Base-by-base conservation (phyloP, 1,140 invertebrate genomes). In the Plectrocnemia conspersa region DNA sequence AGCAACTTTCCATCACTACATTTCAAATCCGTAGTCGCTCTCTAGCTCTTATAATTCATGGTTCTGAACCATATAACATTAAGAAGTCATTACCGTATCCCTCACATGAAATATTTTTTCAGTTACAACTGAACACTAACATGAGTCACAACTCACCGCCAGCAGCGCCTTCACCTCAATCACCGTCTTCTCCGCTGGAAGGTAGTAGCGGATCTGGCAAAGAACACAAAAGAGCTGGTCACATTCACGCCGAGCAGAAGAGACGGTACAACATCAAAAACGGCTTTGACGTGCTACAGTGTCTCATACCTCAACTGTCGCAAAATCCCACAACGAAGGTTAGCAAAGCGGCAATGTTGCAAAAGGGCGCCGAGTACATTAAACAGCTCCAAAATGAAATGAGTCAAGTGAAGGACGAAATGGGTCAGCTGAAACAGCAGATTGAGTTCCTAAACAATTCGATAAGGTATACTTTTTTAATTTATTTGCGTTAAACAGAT, bases 171-270 rank as follows among this genome's bases (percentile, higher is more conserved):
- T 67, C 70, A 11, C 67, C 70, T 36, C 65, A 65, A 36, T 78
- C 77, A 24, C 73, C 77, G 27, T 68, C 66, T 1, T 75, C 74
- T 25, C 70, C 73, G 24, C 68, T 68, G 32, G 64, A 66, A 13
- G 65, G 65, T 6, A 47, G 45, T 33, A 55, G 63, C 11, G 44
- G 52, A 24, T 64, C 69, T 22, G 58, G 58, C 13, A 68, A 70
- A 42, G 84, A 87, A 64, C 79, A 88, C 58, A 79, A 88, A 25
- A 77, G 89, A 33, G 83, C 82, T 35, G 87, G 91, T 22, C 96
- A 98, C 71, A 91, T 97, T 55, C 94, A 97, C 70, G 93, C 96
- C 0, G 97, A 99, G 69, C 95, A 98, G 75, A 99, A 98, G 70
- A 80, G 97, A 24, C 80, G 96, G 29, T 95, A 91, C 68, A 97